Conservation (phyloP, 2,888 invertebrate species). For the Plagodis pulveraria region DNA sequence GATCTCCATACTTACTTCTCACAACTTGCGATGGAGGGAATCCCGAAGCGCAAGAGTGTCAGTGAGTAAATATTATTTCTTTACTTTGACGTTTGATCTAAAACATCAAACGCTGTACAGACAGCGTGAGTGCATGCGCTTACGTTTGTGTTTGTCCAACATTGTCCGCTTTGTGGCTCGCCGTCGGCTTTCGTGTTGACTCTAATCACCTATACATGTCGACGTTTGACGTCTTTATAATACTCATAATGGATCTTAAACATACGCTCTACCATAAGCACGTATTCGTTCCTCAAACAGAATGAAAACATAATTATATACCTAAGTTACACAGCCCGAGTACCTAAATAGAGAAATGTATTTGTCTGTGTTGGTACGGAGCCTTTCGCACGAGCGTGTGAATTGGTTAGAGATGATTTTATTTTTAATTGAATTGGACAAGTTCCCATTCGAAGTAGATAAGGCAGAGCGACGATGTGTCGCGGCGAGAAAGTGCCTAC, state of each 20-base stretch:
- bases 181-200: background rate
- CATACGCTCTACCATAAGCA: too few relatives aligned
- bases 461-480: background rate
- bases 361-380: background rate
- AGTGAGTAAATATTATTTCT: too few relatives aligned
- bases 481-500: conserved; percentile 7
- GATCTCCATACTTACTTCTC: too few relatives aligned
- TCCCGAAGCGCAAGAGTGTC: too few relatives aligned
- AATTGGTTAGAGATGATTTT: conserved; percentile 5
- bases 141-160: conserved; percentile 5
- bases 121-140: background rate
- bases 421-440: conserved; percentile 4
- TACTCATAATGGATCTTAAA: background rate
- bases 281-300: background rate
- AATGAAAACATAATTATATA: background rate
- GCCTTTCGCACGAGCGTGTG: conserved; percentile 21
- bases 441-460: conserved; percentile 1
- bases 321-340: background rate
- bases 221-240: conserved; percentile 3
- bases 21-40: too few relatives aligned
- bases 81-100: too few relatives aligned
- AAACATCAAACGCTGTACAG: too few relatives aligned
- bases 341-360: background rate
- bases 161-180: background rate
- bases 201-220: conserved; percentile 4